Evolutionary conservation across 2,113 vertebrate genomes (phyloP).

Genomic region (Phylloscopus whistleri): DNA sequence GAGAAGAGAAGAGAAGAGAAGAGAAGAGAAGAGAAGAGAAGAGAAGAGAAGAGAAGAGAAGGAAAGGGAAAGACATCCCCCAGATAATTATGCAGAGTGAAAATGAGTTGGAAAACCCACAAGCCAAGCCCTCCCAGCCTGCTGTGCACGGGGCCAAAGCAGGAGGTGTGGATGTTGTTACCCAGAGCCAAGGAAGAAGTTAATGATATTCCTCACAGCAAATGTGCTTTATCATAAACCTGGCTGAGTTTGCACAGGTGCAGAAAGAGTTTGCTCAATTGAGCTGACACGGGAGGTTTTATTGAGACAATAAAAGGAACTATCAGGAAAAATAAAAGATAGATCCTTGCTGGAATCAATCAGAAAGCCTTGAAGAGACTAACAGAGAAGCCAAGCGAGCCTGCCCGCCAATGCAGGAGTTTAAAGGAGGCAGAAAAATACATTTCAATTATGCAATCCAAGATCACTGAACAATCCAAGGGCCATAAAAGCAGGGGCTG

Average conservation of each 20-base stretch:
- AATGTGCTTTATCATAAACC: neutral
- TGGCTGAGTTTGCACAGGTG: neutral
- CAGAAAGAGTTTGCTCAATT: neutral
- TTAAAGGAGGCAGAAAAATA: neutral
- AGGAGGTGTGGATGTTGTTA: neutral
- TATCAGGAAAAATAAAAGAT: neutral
- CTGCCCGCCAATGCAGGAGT: neutral
- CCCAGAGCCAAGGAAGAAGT: neutral
- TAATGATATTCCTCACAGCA: neutral
- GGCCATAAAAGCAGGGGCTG: neutral
- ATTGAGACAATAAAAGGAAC: slow-evolving; percentile 8
- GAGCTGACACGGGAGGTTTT: neutral
- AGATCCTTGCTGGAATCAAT: neutral
- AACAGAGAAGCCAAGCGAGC: neutral
- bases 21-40: accelerated
- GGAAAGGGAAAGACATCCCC: neutral
- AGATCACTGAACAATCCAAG: neutral
- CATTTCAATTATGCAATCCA: neutral
- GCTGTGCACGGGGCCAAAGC: too few species aligned
- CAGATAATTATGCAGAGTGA: neutral
- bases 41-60: accelerated
- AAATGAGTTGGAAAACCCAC: neutral
- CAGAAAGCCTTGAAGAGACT: neutral
- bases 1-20: too few species aligned
- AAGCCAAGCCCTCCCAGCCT: neutral